Evolutionary conservation across 2,888 invertebrate species (phyloP), one percentile per base, ranked within the genome.

Genomic region (Physocephala rufipes): DNA sequence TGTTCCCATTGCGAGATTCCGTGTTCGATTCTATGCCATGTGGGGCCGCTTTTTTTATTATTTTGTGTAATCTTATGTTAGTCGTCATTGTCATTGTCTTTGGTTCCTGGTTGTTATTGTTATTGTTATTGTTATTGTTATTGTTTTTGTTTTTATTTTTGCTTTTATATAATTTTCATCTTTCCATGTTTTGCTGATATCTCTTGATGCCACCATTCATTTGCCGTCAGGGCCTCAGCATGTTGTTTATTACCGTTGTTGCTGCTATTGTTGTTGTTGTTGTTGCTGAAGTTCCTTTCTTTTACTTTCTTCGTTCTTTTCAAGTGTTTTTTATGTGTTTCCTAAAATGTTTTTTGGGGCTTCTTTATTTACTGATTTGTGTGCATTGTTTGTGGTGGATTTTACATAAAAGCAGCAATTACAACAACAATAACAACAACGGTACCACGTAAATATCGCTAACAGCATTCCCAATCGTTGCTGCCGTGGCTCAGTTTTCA

Each of bases 51-150:
- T 72, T 72, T 69, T 26, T 53, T 59, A 63, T 63, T 62, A 69
- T 65, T 69, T 67, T 62, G 65, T 72, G 72, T 70, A 66, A 70
- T 72, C 70, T 69, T 45, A 62, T 72, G 69, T 72, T 69, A 30
- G 30, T 69, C 55, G 16, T 59, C 13, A 7, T 28, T 24, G 24
- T 16, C 2, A 26, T 58, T 58, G 19, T 58, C 58, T 24, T 24
- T 58, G 19, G 2, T 24, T 63, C 7, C n/a, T 62, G 24, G 45
- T 19, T 63, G 2, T 63, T 63, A 13, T 24, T 61, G 61, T 61
- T 61, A n/a, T n/a, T n/a, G n/a, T n/a, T n/a, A 28, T 69, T 45
- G 16, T 59, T 2, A 7, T 28, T 24, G 24, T 16, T 2, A 26
- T 58, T 58, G 19, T 58, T 26, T 24, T 24, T 58, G 19, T 4